These are phyloP conservation scores for Cephalotes varians DNA, from an alignment of 2,888 invertebrate genomes.

Conservation along the genomic window DNA sequence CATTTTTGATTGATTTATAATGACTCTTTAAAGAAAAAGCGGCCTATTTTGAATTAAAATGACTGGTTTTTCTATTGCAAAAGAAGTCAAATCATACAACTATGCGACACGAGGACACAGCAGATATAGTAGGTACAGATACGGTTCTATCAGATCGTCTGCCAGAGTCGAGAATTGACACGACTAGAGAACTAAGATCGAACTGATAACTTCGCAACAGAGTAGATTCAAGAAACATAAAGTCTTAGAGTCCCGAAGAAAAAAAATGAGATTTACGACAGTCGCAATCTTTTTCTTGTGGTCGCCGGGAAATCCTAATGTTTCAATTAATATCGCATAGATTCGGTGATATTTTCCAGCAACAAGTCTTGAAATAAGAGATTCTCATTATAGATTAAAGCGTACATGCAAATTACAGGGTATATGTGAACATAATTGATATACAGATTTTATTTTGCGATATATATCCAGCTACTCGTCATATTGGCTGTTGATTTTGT, in stretches of 20 bases:
- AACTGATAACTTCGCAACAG: slow-evolving; percentile 68
- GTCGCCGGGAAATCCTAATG: slow-evolving; percentile 35
- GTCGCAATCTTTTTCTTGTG: slow-evolving; percentile 11
- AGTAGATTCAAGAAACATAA: slow-evolving; percentile 50
- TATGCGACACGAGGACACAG: slow-evolving; percentile 56
- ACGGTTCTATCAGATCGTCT: slow-evolving; percentile 76
- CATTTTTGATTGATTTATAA: background rate
- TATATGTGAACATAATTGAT: slow-evolving; percentile 39
- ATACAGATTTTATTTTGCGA: slow-evolving; percentile 25
- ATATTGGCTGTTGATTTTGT: background rate
- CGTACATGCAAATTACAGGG: slow-evolving; percentile 47
- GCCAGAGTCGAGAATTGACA: slow-evolving; percentile 70
- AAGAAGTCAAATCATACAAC: slow-evolving; percentile 55
- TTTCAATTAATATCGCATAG: slow-evolving; percentile 53
- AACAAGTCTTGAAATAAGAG: slow-evolving; percentile 30
- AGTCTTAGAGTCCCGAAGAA: background rate
- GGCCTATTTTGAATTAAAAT: slow-evolving; percentile 21
- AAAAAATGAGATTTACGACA: background rate
- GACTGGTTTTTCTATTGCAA: slow-evolving; percentile 56
- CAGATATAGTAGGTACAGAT: slow-evolving; percentile 77
- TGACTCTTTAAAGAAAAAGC: background rate
- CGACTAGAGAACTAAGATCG: slow-evolving; percentile 75
- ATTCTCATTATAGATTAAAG: slow-evolving; percentile 63
- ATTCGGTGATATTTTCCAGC: slow-evolving; percentile 24
- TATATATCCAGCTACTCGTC: background rate